These are phyloP conservation scores for Natator depressus DNA, from an alignment of 2,113 vertebrate species.

Conservation along the genomic window DNA sequence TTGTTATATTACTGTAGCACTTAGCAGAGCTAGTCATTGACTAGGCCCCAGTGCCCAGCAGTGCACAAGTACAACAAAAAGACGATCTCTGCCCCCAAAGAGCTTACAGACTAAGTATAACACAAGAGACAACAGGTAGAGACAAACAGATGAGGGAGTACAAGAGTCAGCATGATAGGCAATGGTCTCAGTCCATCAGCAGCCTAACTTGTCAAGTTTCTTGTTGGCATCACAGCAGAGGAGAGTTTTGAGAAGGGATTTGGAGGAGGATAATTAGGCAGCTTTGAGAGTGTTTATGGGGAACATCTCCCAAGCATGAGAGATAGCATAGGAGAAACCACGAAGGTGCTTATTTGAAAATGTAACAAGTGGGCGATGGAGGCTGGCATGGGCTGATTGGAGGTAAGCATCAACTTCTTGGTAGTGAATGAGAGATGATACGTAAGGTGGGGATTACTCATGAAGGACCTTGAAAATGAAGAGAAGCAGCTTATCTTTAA, in stretches of 20 bases:
- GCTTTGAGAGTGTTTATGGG: not conserved
- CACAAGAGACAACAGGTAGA: not conserved
- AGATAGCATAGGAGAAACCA: not conserved
- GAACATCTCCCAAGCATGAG: not conserved
- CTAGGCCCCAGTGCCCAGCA: not conserved
- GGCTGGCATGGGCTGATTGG: too few relatives aligned
- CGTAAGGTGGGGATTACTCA: too few relatives aligned
- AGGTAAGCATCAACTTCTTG: too few relatives aligned
- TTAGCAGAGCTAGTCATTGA: not conserved
- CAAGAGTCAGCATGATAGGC: not conserved
- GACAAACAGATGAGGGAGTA: not conserved
- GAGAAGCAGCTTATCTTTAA: too few relatives aligned
- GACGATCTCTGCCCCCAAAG: not conserved
- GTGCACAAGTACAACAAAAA: not conserved
- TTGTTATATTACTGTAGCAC: not conserved
- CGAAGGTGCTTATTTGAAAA: too few relatives aligned
- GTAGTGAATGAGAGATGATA: too few relatives aligned
- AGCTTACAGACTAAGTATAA: not conserved
- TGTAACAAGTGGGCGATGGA: too few relatives aligned
- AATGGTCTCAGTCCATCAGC: not conserved
- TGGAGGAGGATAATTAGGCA: not conserved
- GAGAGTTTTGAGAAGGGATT: not conserved
- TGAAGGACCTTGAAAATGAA: too few relatives aligned
- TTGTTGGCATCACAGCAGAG: not conserved
- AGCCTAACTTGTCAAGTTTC: not conserved